Evolutionary conservation across 2,797 vertebrate species (phyloP).

Genomic region (Aselliscus stoliczkanus): DNA sequence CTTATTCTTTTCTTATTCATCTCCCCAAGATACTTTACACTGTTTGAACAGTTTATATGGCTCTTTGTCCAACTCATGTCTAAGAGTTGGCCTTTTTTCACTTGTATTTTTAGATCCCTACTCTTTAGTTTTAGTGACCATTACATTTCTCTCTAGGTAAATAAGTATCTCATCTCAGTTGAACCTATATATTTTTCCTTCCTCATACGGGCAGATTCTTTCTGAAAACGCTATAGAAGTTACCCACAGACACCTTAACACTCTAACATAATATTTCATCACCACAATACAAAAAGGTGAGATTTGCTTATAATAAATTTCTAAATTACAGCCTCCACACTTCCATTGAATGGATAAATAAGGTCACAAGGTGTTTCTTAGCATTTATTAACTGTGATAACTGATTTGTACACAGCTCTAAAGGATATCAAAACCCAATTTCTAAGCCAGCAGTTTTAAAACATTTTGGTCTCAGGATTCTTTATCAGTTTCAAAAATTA

Average conservation of each 20-base stretch:
- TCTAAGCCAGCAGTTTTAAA: slow-evolving; percentile 1
- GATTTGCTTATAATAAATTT: not conserved
- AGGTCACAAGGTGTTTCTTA: not conserved
- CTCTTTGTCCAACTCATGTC: not conserved
- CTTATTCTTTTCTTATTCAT: not conserved
- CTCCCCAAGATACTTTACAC: not conserved
- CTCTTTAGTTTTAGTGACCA: not conserved
- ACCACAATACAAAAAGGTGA: not conserved
- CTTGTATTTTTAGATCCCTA: not conserved
- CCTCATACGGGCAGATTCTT: not conserved
- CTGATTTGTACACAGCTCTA: not conserved
- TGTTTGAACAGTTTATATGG: not conserved
- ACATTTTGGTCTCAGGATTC: not conserved
- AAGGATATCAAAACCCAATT: not conserved
- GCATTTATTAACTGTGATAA: not conserved
- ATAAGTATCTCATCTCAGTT: not conserved
- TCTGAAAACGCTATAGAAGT: not conserved
- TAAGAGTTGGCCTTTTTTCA: not conserved
- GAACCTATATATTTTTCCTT: not conserved
- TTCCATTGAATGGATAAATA: not conserved
- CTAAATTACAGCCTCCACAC: not conserved
- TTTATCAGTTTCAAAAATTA: slow-evolving; percentile 3
- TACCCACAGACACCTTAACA: not conserved
- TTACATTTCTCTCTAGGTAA: slow-evolving; percentile 5
- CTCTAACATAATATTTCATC: not conserved